Evolutionary conservation across 2,888 invertebrate genomes (phyloP).

Genomic region (Petrolisthes cinctipes): DNA sequence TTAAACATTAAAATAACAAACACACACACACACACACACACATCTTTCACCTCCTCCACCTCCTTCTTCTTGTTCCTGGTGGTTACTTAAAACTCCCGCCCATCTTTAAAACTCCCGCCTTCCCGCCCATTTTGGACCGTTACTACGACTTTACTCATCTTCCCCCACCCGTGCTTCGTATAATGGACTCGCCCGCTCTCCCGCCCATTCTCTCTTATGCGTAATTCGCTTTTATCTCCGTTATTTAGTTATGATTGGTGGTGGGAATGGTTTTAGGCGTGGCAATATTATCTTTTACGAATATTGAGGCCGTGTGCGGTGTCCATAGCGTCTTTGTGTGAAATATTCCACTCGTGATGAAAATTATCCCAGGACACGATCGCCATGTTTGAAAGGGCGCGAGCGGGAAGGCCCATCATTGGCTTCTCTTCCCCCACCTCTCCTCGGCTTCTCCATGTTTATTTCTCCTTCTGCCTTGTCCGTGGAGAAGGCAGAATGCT

Average conservation of each 20-base stretch:
- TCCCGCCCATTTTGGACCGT: conserved; percentile 52
- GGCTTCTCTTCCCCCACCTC: conserved; percentile 46
- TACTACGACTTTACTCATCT: conserved; percentile 63
- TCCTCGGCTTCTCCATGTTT: conserved; percentile 25
- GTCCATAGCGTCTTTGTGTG: background rate
- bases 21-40: no score
- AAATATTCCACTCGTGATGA: background rate
- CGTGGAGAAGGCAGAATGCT: conserved; percentile 18
- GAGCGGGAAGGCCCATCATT: conserved; percentile 61
- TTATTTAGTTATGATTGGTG: no score
- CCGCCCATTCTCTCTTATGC: conserved; percentile 22
- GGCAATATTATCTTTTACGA: background rate
- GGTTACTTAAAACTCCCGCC: background rate
- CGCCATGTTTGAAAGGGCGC: conserved; percentile 62
- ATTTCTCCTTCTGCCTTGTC: background rate
- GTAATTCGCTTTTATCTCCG: background rate
- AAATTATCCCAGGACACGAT: conserved; percentile 62
- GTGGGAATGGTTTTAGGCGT: no score
- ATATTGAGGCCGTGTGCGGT: background rate
- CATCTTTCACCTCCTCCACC: no score
- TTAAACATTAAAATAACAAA: conserved; percentile 2
- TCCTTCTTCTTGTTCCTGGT: background rate
- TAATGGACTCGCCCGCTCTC: conserved; percentile 60
- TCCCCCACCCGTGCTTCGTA: conserved; percentile 45
- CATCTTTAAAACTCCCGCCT: conserved; percentile 16